Percentiles rank a stretch among this genome's conserved stretches.
Evolutionary conservation across 2,888 invertebrate genomes (phyloP).

Genomic region (Synergus itoensis): DNA sequence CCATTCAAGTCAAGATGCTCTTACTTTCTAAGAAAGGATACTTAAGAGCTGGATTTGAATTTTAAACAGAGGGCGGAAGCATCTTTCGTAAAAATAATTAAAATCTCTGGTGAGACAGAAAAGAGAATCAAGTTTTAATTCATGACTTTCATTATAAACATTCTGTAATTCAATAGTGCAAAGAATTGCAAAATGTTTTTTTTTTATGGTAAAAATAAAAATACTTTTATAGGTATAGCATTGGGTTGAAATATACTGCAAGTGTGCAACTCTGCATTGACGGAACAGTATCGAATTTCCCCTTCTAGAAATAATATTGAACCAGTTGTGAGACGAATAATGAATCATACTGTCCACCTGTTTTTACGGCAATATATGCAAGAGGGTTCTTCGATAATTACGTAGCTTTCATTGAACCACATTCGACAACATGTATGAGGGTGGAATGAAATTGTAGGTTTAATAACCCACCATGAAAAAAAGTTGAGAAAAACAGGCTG

Average conservation of each 20-base stretch:
- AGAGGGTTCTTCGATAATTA: constrained; percentile 34
- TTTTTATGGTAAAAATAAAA: too few relatives aligned
- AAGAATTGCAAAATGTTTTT: too few relatives aligned
- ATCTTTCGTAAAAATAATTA: background rate
- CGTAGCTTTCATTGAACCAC: constrained; percentile 17
- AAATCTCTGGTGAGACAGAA: background rate
- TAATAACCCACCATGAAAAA: background rate
- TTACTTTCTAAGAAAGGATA: background rate
- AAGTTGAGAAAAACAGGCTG: background rate
- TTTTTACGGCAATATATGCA: constrained; percentile 37
- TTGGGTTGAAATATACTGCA: too few relatives aligned
- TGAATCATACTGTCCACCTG: constrained; percentile 34
- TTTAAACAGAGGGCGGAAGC: background rate
- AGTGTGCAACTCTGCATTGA: background rate
- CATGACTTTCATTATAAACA: too few relatives aligned
- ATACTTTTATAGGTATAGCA: too few relatives aligned
- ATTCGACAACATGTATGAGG: background rate
- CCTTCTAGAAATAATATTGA: constrained; percentile 36
- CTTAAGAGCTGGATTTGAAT: background rate
- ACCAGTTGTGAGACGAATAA: constrained; percentile 29
- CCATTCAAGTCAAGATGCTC: background rate
- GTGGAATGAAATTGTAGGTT: constrained; percentile 21
- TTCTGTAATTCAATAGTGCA: too few relatives aligned
- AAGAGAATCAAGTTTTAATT: background rate
- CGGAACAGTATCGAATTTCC: background rate